A percentile compares a stretch with the other conserved stretches of the same genome.
Evolutionary conservation across 2,113 vertebrate species (phyloP).

Genomic region (Trinectes maculatus): DNA sequence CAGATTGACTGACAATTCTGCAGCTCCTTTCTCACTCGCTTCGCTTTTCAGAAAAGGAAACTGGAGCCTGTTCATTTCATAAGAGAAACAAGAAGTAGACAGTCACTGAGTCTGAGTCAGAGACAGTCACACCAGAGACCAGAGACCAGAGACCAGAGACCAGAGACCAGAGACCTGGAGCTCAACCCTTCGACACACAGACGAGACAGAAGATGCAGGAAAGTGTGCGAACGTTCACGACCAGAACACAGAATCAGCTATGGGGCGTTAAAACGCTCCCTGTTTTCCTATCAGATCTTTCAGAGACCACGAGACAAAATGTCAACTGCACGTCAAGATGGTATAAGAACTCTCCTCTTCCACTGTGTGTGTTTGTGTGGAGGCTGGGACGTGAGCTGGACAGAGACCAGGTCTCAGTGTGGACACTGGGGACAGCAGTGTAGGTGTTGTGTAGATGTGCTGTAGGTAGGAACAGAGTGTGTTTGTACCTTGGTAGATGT

Average conservation of each 20-base stretch:
- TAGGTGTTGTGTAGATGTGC: too few relatives aligned
- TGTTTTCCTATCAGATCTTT: too few relatives aligned
- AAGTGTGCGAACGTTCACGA: not conserved
- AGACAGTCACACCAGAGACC: constrained; percentile 77
- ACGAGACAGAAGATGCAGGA: not conserved
- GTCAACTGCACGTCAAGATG: too few relatives aligned
- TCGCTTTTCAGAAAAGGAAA: not conserved
- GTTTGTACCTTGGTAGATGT: constrained; percentile 92
- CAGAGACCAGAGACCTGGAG: constrained; percentile 91
- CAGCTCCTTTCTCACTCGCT: not conserved
- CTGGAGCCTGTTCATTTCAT: constrained; percentile 4
- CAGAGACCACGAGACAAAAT: too few relatives aligned
- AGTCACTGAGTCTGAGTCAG: not conserved
- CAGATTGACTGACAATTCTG: constrained; percentile 10
- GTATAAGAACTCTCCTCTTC: too few relatives aligned
- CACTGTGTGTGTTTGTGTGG: not conserved
- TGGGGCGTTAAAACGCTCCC: too few relatives aligned
- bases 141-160: constrained; percentile 91
- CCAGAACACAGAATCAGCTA: too few relatives aligned
- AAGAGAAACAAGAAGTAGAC: not conserved
- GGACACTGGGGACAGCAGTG: too few relatives aligned
- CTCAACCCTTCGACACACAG: constrained; percentile 85
- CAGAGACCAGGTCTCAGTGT: too few relatives aligned
- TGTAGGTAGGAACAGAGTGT: too few relatives aligned
- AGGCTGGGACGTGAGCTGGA: too few relatives aligned